Evolutionary conservation across 2,797 vertebrate species (phyloP).

Genomic region (Brotula barbata): DNA sequence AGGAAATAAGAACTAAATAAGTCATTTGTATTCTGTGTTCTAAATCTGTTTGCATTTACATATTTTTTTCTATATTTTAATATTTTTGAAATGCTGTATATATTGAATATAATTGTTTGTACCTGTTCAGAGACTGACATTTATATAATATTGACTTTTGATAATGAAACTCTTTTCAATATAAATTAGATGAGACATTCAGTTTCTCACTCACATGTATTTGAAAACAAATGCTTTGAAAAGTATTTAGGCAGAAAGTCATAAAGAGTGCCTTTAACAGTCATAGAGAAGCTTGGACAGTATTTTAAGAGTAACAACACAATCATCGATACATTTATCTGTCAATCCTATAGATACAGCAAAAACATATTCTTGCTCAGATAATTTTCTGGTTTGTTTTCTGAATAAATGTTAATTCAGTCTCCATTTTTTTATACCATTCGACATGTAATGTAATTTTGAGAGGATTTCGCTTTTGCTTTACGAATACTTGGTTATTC

Average conservation of each 20-base stretch:
- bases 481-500: constrained; percentile 36
- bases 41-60: constrained; percentile 34
- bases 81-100: constrained; percentile 47
- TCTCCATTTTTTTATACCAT: background rate
- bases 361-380: background rate
- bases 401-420: too few species aligned
- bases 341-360: too few species aligned
- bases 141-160: background rate
- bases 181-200: background rate
- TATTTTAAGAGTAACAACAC: constrained; percentile 16
- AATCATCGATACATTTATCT: background rate
- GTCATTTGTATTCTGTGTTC: constrained; percentile 27
- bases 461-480: constrained; percentile 7
- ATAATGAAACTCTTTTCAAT: background rate
- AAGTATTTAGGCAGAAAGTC: constrained; percentile 8
- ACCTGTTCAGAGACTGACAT: constrained; percentile 18
- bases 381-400: constrained; percentile 3
- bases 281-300: background rate
- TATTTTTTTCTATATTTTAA: constrained; percentile 28
- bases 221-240: constrained; percentile 31
- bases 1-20: background rate
- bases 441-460: constrained; percentile 10
- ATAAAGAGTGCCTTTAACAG: constrained; percentile 64
- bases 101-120: constrained; percentile 37
- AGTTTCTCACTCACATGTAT: constrained; percentile 18